These are phyloP conservation scores for Zygothrica quintamaculata DNA, from an alignment of 2,888 invertebrate species.

Conservation along the genomic window DNA sequence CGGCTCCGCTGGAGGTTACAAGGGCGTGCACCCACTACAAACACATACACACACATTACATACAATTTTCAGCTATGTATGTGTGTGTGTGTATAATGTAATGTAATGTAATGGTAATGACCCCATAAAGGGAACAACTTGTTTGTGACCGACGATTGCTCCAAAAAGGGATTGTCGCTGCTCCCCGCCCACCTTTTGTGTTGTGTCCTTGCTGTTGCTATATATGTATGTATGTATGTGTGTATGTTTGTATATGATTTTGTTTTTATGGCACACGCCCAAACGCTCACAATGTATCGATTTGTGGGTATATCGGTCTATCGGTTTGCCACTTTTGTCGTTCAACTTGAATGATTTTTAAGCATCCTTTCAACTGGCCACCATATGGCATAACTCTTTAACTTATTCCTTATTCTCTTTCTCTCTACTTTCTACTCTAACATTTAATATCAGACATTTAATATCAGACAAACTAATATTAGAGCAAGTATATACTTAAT, in stretches of 20 bases:
- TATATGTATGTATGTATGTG: neutral
- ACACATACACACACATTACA: neutral
- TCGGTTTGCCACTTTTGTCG: slow-evolving; percentile 45
- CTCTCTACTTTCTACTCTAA: no score
- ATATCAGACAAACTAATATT: no score
- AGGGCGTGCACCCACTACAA: slow-evolving; percentile 25
- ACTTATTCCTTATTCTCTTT: neutral
- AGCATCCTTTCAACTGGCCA: slow-evolving; percentile 42
- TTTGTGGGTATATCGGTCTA: slow-evolving; percentile 54
- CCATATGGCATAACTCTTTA: slow-evolving; percentile 5
- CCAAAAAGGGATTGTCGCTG: slow-evolving; percentile 62
- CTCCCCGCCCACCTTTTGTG: neutral
- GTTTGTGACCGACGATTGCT: slow-evolving; percentile 64
- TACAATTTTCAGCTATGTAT: neutral
- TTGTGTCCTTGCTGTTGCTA: neutral
- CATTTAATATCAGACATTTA: no score
- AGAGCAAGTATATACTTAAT: no score
- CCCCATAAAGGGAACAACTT: slow-evolving; percentile 80
- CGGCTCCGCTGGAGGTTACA: slow-evolving; percentile 57
- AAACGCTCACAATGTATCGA: slow-evolving; percentile 42
- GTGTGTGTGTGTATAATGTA: slow-evolving; percentile 40
- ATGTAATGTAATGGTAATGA: slow-evolving; percentile 77
- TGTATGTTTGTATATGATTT: neutral
- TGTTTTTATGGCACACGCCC: slow-evolving; percentile 44
- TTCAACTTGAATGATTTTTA: slow-evolving; percentile 48